Base-by-base conservation (phyloP, 2,888 invertebrate genomes). In the Lepidonotus clava region DNA sequence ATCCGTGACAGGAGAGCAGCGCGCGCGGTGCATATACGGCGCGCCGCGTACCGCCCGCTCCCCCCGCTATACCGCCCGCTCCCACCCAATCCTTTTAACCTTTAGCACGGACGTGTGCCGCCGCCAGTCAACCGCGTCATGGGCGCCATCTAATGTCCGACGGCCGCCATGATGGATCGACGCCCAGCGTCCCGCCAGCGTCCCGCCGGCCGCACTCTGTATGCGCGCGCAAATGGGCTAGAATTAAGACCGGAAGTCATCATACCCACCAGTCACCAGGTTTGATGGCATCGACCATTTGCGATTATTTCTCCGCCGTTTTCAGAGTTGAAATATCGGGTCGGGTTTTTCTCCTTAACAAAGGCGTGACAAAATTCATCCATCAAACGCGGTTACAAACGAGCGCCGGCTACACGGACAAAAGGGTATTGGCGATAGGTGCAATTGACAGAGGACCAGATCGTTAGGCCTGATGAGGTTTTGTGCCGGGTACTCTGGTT, bases 161-260 rank as follows among this genome's bases (percentile, higher is more conserved):
- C 36, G 41, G 24, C 51, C 14, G 80, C 80, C 28, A 51, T 80
- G 80, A 80, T 80, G 51, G 80, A 80, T 80, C 28, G 51, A 32
- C 41, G 46, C n/a, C n/a, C 66, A 8, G 8, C 46, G 8, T 18
- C 46, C 71, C 14, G 71, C 34, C 71, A 21, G 38, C 71, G 18
- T 38, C 21, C 71, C 34, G 71, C 21, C 71, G 36, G 21, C n/a
- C n/a, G n/a, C 71, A n/a, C 46, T 80, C 51, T 80, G 46, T 80
- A 80, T 80, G 80, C 80, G 51, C 46, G 51, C 46, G 80, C 46
- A 80, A 80, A 80, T 80, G 80, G 80, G 51, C 80, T 80, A 46
- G 80, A 80, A 80, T 80, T 80, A 80, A 80, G 80, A 32, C 80
- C 80, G 80, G 80, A 80, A 80, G 80, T 80, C 46, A 80, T 80